These are phyloP conservation scores for Mesocricetus auratus DNA, from an alignment of 2,113 vertebrate species.

Conservation along the genomic window DNA sequence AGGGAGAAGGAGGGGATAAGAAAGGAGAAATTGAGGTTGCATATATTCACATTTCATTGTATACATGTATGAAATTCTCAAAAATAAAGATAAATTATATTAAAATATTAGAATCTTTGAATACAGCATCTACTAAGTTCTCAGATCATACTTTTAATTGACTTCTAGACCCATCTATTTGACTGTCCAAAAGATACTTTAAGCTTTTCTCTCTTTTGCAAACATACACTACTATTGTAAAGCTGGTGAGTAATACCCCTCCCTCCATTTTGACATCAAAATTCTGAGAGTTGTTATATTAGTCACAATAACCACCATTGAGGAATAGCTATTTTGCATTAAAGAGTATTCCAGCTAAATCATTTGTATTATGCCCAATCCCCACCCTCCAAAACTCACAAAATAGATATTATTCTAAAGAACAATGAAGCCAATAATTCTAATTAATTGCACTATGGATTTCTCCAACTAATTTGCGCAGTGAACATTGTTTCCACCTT, in stretches of 20 bases:
- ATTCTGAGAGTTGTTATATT: not conserved
- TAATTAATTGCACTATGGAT: not conserved
- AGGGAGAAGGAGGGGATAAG: not conserved
- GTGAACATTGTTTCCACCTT: not conserved
- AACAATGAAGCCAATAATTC: not conserved
- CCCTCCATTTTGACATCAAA: conserved; percentile 11
- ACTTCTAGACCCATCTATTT: not conserved
- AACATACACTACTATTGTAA: conserved; percentile 20
- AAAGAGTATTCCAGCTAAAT: not conserved
- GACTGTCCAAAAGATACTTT: not conserved
- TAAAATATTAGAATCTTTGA: not conserved
- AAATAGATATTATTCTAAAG: not conserved
- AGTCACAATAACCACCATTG: not conserved
- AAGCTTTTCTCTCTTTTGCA: not conserved
- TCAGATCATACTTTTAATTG: conserved; percentile 11
- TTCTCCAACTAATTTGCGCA: conserved; percentile 1
- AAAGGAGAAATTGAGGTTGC: not conserved
- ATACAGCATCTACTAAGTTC: conserved; percentile 22
- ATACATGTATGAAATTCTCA: not conserved
- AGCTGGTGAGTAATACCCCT: not conserved
- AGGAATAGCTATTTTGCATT: not conserved
- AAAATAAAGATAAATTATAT: not conserved
- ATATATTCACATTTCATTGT: not conserved
- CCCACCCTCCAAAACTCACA: not conserved
- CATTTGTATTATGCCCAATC: not conserved